Evolutionary conservation across 2,888 invertebrate genomes (phyloP), one percentile per base, ranked within the genome.

Genomic region (Andrena bicolor): DNA sequence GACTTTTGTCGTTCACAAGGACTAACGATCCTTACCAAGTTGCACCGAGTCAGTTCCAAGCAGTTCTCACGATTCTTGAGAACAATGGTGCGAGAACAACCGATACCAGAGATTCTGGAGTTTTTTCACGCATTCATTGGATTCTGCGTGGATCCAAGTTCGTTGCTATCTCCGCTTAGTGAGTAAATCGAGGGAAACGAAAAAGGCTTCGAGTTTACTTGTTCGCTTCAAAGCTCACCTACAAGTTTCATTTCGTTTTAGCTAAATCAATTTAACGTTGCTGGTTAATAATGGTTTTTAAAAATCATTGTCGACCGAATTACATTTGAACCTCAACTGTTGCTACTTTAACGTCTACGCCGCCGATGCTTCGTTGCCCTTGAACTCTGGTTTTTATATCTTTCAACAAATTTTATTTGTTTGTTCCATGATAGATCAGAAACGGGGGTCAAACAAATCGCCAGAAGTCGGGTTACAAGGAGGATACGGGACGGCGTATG

Each of bases 101-200:
- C 97, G 0, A 95, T 99, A 41, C 95, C 96, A 23, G 98, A 98
- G 84, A 96, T 99, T 8, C 94, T 99, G 74, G 99, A 99, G 91
- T 97, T 99, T 91, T 96, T 99, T 82, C 99, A 99, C 93, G 96
- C 99, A 0, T 98, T 99, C 89, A 96, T 99, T 69, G 99, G 99
- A 6, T 99, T 98, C 94, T 99, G 99, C 94, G 96, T 98, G 51
- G 99, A 99, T 94, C 98, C 98, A 13, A 96, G 97, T 84, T 96
- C 97, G 8, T 94, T 98, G 88, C 95, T 98, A 26, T 98, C 98
- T 32, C 98, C 98, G 48, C 95, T 98, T 94, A 98, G 98, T 98
- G 95, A 97, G 97, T 96, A 88, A 77, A 86, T 80, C 66, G 64
- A 77, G 73, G 60, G 73, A 82, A 80, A 53, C 48, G 73, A 53